Conservation (phyloP, 2,888 invertebrate species). For the Drosophila aldrichi region DNA sequence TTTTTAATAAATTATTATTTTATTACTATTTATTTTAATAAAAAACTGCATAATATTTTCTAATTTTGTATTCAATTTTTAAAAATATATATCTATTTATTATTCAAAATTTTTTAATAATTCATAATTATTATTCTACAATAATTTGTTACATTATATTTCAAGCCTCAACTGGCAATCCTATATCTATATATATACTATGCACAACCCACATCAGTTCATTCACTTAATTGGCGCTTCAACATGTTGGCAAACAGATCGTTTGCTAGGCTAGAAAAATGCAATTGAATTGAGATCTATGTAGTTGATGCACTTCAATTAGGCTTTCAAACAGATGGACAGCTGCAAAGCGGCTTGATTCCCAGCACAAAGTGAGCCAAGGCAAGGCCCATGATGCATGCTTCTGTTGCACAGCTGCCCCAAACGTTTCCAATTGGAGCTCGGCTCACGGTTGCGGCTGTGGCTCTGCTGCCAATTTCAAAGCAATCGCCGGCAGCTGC, state of each 20-base stretch:
- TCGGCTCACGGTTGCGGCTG: constrained; percentile 21
- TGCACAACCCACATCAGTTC: neutral
- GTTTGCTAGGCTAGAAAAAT: neutral
- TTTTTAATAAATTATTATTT: too few relatives aligned
- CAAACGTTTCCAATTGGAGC: constrained; percentile 18
- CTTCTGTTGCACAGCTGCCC: constrained; percentile 2
- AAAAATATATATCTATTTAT: too few relatives aligned
- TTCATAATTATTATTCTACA: too few relatives aligned
- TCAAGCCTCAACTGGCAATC: neutral
- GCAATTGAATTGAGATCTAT: neutral
- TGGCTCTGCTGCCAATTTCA: constrained; percentile 51
- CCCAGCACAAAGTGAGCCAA: constrained; percentile 21
- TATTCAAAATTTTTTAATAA: too few relatives aligned
- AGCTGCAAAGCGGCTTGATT: constrained; percentile 17
- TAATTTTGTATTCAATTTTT: too few relatives aligned
- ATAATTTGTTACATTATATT: neutral
- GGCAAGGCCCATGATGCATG: constrained; percentile 12
- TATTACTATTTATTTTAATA: too few relatives aligned
- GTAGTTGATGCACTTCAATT: constrained; percentile 18
- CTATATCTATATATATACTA: neutral
- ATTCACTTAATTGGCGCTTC: neutral
- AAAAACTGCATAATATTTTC: too few relatives aligned
- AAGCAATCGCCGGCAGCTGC: constrained; percentile 57
- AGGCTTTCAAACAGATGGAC: constrained; percentile 3
- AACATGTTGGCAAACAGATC: neutral